A percentile compares a stretch with the other conserved stretches of the same genome.
These are phyloP conservation scores for Choloepus didactylus DNA, from an alignment of 2,797 vertebrate genomes.

Conservation along the genomic window DNA sequence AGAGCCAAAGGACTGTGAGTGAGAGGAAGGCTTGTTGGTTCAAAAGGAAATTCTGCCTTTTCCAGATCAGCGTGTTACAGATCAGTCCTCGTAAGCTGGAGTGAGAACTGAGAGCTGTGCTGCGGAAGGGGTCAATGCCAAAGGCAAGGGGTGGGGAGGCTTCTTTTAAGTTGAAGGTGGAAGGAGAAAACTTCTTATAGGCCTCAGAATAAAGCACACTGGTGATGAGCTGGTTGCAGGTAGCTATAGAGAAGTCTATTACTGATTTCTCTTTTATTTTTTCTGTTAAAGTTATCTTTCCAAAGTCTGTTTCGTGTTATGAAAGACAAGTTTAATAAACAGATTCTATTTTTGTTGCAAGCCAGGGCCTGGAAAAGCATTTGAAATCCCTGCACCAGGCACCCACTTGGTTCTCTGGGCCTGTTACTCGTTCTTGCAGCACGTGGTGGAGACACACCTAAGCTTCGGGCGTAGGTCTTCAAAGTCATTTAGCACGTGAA, in stretches of 20 bases:
- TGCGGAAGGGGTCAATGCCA: not conserved
- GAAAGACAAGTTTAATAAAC: conserved; percentile 73
- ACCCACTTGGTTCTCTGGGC: not conserved
- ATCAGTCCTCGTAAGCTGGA: not conserved
- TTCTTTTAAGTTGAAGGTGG: not conserved
- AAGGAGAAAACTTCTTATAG: not conserved
- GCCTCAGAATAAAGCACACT: not conserved
- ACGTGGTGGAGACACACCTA: conserved; percentile 22
- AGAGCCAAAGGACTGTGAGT: not conserved
- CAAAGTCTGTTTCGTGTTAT: conserved; percentile 66
- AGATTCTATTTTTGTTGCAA: conserved; percentile 64
- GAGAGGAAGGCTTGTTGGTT: not conserved
- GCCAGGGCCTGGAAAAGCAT: not conserved
- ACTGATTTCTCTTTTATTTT: not conserved
- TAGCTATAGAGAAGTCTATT: not conserved
- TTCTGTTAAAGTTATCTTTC: not conserved
- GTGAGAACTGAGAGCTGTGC: not conserved
- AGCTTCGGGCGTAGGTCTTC: not conserved
- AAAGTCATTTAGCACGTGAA: not conserved
- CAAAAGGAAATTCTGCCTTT: not conserved
- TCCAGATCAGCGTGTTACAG: not conserved
- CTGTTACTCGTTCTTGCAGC: conserved; percentile 20
- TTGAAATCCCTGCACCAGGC: not conserved
- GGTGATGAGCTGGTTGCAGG: not conserved
- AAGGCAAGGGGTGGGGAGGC: not conserved